These are phyloP conservation scores for Piezodorus guildinii DNA, from an alignment of 1,140 invertebrate genomes.

Conservation along the genomic window DNA sequence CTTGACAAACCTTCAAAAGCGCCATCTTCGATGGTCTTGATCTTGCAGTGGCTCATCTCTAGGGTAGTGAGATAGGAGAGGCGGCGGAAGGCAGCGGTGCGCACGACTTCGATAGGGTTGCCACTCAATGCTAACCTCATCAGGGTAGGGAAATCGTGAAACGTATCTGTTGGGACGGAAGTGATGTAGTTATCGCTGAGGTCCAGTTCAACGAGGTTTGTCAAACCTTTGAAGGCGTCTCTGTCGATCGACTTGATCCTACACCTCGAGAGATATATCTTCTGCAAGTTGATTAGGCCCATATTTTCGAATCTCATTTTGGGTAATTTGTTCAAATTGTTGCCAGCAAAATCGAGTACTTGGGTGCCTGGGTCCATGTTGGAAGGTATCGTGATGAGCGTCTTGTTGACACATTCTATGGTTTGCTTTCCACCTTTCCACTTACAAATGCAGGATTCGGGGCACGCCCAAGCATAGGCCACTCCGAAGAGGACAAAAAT, in stretches of 20 bases:
- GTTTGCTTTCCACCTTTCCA: conserved; percentile 87
- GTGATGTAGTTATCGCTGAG: conserved; percentile 68
- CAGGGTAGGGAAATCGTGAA: conserved; percentile 60
- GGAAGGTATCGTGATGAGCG: conserved; percentile 59
- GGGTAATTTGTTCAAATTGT: conserved; percentile 61
- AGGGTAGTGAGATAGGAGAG: conserved; percentile 62
- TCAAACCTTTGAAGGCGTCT: conserved; percentile 65
- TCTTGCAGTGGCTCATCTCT: conserved; percentile 67
- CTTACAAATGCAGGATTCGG: conserved; percentile 66
- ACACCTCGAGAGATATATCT: conserved; percentile 67
- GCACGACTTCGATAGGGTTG: conserved; percentile 64
- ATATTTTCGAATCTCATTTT: conserved; percentile 63
- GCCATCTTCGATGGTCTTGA: conserved; percentile 60
- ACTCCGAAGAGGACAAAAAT: conserved; percentile 12
- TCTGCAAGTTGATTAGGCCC: conserved; percentile 73
- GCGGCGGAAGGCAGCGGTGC: conserved; percentile 60
- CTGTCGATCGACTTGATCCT: conserved; percentile 62
- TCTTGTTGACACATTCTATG: conserved; percentile 69
- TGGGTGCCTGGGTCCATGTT: conserved; percentile 78
- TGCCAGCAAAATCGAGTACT: conserved; percentile 73
- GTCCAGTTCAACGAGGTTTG: conserved; percentile 80
- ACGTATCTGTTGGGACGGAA: conserved; percentile 61
- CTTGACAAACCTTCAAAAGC: conserved; percentile 70
- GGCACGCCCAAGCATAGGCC: conserved; percentile 44
- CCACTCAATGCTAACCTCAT: conserved; percentile 68